A percentile compares a stretch with the other conserved stretches of the same genome.
phyloP scores from a whole-genome alignment of 2,888 invertebrate species.

The Theretra japonica region DNA sequence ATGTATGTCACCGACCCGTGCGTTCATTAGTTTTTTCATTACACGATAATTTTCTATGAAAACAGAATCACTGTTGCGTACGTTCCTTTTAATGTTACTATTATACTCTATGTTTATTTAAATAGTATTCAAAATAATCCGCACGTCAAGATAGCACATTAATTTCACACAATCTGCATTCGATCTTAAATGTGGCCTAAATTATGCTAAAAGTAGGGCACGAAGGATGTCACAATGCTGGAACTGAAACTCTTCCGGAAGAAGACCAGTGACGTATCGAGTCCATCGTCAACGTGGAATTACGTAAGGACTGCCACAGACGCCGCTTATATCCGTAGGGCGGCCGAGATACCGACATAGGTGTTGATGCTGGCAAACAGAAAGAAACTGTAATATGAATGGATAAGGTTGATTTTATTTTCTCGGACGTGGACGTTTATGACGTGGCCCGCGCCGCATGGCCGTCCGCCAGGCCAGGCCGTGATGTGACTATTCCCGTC shows the following conservation, averaged over 20 bases:
- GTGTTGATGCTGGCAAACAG: conserved; percentile 50
- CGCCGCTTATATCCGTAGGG: conserved; percentile 75
- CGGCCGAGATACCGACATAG: conserved; percentile 53
- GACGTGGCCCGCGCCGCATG: conserved; percentile 65
- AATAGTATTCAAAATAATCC: conserved; percentile 1
- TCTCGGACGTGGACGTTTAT: conserved; percentile 57
- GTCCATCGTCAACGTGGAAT: conserved; percentile 78
- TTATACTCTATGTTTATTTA: conserved; percentile 8
- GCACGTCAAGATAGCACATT: not conserved
- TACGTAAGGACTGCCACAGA: conserved; percentile 79
- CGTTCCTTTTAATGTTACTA: not conserved
- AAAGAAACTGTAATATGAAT: conserved; percentile 60
- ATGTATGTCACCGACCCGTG: not conserved
- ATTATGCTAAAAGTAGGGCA: conserved; percentile 1
- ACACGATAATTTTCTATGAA: not conserved
- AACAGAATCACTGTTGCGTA: not conserved
- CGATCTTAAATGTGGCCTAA: not conserved
- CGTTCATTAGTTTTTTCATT: not conserved
- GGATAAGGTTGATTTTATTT: conserved; percentile 66
- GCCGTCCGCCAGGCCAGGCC: conserved; percentile 82
- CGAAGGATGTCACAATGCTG: conserved; percentile 2
- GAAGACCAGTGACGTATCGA: conserved; percentile 75
- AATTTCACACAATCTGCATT: conserved; percentile 4
- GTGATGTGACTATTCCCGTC: conserved; percentile 83
- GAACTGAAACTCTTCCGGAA: conserved; percentile 70